Evolutionary conservation across 1,140 invertebrate species (phyloP).

Genomic region (Drosophila willistoni): DNA sequence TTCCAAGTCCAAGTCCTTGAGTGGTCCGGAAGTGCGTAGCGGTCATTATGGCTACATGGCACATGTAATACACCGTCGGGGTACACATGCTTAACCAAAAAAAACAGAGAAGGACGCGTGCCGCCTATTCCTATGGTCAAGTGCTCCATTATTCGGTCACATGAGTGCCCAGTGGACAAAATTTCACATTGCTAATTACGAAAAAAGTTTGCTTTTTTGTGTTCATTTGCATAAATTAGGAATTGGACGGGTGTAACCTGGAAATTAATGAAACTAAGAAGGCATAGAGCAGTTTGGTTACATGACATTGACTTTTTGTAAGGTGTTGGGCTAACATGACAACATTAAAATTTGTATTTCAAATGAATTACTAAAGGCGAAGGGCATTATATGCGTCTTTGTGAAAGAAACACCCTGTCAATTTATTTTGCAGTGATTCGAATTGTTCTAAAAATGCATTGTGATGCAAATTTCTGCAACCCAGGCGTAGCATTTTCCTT

Average conservation of each 20-base stretch:
- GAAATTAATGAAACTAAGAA: conserved; percentile 3
- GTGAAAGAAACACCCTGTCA: not conserved
- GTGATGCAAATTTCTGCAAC: conserved; percentile 16
- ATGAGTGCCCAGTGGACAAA: conserved; percentile 14
- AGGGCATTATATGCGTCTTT: too few relatives aligned
- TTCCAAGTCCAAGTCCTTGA: conserved; percentile 1
- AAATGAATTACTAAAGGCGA: too few relatives aligned
- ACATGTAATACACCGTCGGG: conserved; percentile 2
- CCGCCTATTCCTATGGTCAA: not conserved
- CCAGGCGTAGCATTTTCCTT: not conserved
- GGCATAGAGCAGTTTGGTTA: too few relatives aligned
- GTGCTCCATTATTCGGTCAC: conserved; percentile 24
- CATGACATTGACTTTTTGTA: not conserved
- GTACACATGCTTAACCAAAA: conserved; percentile 6
- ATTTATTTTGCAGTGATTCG: not conserved
- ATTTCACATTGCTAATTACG: conserved; percentile 7
- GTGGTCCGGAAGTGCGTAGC: conserved; percentile 18
- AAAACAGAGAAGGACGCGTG: not conserved
- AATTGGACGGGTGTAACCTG: not conserved
- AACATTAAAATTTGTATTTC: too few relatives aligned
- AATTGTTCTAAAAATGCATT: not conserved
- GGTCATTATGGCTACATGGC: conserved; percentile 1
- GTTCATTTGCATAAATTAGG: conserved; percentile 9
- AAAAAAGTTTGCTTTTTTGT: not conserved
- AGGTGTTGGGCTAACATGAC: not conserved